Conservation (phyloP, 2,797 vertebrate genomes). For the Enteromius afrohamiltoni region DNA sequence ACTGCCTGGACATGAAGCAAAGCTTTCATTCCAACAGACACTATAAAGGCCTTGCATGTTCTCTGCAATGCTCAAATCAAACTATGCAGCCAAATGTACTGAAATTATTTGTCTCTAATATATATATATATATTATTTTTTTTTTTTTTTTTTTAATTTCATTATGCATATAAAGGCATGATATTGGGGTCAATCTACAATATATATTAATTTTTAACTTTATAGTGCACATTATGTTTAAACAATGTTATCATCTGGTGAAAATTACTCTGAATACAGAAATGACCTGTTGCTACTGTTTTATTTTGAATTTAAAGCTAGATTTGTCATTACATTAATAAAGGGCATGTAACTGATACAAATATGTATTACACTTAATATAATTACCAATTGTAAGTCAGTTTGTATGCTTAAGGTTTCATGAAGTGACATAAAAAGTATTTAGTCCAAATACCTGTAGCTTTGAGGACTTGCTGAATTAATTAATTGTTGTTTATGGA, state of each 20-base stretch:
- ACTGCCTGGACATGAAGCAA: constrained; percentile 5
- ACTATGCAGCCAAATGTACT: neutral
- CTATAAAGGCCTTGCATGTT: neutral
- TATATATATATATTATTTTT: too few relatives aligned
- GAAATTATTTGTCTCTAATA: neutral
- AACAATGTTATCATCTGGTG: neutral
- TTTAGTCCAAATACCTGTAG: neutral
- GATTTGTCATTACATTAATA: neutral
- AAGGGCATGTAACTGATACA: neutral
- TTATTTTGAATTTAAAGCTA: neutral
- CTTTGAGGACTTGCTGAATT: neutral
- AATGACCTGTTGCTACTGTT: neutral
- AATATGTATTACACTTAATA: neutral
- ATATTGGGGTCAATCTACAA: neutral
- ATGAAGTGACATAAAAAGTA: neutral
- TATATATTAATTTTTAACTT: neutral
- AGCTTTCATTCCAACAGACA: neutral
- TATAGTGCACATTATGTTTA: neutral
- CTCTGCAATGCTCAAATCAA: neutral
- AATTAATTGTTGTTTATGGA: neutral
- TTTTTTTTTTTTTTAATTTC: too few relatives aligned
- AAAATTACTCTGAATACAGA: neutral
- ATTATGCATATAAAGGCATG: neutral
- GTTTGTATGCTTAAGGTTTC: neutral
- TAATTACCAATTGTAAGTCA: neutral